phyloP scores from a whole-genome alignment of 2,797 vertebrate species.

The Anguilla anguilla region DNA sequence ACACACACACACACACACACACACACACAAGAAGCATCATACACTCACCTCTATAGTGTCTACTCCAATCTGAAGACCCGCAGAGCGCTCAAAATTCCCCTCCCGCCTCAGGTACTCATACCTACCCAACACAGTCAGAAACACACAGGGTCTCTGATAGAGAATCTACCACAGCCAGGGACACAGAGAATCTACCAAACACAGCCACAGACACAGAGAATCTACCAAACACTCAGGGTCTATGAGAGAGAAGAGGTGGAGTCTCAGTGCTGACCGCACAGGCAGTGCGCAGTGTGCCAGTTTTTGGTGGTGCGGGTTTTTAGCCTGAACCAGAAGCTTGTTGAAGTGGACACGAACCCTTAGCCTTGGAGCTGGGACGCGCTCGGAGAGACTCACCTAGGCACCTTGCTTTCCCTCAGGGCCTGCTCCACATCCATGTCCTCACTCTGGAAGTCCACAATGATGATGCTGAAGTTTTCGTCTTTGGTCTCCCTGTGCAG shows the following conservation, averaged over 20 bases:
- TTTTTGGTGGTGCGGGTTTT: neutral
- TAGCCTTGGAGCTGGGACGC: neutral
- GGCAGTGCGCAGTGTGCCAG: neutral
- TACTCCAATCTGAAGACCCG: constrained; percentile 80
- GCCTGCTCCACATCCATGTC: constrained; percentile 96
- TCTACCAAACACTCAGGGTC: neutral
- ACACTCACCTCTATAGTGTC: constrained; percentile 74
- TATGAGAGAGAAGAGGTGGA: neutral
- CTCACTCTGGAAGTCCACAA: constrained; percentile 96
- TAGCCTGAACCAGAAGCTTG: neutral
- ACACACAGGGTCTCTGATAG: neutral
- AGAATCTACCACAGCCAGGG: neutral
- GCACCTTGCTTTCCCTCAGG: constrained; percentile 79
- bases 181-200: neutral
- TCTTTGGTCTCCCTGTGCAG: constrained; percentile 85
- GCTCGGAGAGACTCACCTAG: constrained; percentile 71
- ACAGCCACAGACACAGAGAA: neutral
- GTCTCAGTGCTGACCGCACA: neutral
- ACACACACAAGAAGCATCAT: neutral
- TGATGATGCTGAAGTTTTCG: constrained; percentile 88
- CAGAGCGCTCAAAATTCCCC: constrained; percentile 83
- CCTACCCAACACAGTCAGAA: constrained; percentile 55
- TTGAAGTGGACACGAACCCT: neutral
- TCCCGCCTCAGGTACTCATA: constrained; percentile 80
- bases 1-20: constrained; percentile 12